Percentiles rank a stretch among this genome's conserved stretches.
Evolutionary conservation across 2,888 invertebrate genomes (phyloP).

Genomic region (Yponomeuta cagnagella): DNA sequence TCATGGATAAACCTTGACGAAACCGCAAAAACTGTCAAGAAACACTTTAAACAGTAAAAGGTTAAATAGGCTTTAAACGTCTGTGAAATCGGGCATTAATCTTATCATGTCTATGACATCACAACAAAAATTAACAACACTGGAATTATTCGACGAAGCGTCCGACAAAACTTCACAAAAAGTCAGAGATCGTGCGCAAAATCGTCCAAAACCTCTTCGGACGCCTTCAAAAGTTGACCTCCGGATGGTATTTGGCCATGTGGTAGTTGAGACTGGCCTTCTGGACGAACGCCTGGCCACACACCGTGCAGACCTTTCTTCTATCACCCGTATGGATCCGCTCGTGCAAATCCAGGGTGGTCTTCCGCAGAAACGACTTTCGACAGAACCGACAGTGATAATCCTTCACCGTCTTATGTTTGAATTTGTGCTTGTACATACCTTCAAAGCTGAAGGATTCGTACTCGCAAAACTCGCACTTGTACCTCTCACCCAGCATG

Average conservation of each 20-base stretch:
- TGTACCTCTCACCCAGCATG: conserved; percentile 52
- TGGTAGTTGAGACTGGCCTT: conserved; percentile 65
- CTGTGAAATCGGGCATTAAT: no score
- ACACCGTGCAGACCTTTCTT: conserved; percentile 49
- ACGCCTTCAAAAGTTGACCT: conserved; percentile 40
- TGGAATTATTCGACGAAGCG: no score
- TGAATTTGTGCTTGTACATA: conserved; percentile 56
- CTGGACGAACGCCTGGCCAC: conserved; percentile 62
- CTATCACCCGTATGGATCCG: conserved; percentile 59
- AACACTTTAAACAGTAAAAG: no score
- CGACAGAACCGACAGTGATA: conserved; percentile 58
- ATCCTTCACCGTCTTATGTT: conserved; percentile 57
- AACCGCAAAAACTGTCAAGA: no score
- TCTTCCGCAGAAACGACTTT: conserved; percentile 57
- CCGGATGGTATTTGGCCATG: conserved; percentile 62
- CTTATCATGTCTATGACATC: no score
- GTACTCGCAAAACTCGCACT: conserved; percentile 52
- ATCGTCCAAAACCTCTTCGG: no score
- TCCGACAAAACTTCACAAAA: no score
- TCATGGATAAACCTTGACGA: no score
- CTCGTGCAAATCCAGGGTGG: conserved; percentile 48
- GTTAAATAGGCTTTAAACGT: no score
- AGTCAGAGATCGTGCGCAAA: no score
- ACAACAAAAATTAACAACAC: no score
- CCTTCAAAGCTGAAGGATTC: conserved; percentile 46